Evolutionary conservation across 2,797 vertebrate species (phyloP).

Genomic region (Malacoctenus gilli): DNA sequence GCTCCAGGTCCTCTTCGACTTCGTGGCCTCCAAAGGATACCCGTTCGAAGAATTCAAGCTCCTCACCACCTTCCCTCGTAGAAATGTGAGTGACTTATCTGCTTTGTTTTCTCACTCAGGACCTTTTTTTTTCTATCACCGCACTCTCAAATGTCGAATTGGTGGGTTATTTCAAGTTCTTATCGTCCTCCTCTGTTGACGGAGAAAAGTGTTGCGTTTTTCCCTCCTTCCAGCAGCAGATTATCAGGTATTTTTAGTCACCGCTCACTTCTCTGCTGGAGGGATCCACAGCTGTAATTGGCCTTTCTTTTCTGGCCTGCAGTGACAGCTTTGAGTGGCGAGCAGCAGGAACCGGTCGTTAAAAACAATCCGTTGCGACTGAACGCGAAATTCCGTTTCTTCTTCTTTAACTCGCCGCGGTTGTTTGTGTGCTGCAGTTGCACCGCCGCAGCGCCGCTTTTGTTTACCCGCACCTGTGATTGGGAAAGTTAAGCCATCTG

Average conservation of each 20-base stretch:
- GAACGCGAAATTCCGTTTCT: slow-evolving; percentile 15
- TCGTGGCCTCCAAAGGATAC: slow-evolving; percentile 97
- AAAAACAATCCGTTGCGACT: slow-evolving; percentile 24
- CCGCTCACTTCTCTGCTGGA: slow-evolving; percentile 72
- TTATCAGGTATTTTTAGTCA: slow-evolving; percentile 31
- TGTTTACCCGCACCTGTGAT: slow-evolving; percentile 57
- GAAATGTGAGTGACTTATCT: slow-evolving; percentile 89
- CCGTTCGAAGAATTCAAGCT: slow-evolving; percentile 97
- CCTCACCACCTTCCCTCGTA: slow-evolving; percentile 98
- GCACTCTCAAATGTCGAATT: too few relatives aligned
- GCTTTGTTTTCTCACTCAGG: too few relatives aligned
- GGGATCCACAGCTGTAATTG: slow-evolving; percentile 63
- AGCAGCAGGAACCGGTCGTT: slow-evolving; percentile 26
- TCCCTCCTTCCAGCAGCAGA: slow-evolving; percentile 31
- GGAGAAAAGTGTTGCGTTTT: slow-evolving; percentile 25
- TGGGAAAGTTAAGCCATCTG: slow-evolving; percentile 46
- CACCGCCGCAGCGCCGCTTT: slow-evolving; percentile 48
- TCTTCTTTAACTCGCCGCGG: slow-evolving; percentile 1
- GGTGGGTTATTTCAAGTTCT: too few relatives aligned
- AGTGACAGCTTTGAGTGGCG: slow-evolving; percentile 11
- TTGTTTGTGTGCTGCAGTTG: slow-evolving; percentile 37
- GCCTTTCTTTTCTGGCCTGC: slow-evolving; percentile 35
- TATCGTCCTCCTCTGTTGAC: too few relatives aligned
- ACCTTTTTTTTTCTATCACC: too few relatives aligned
- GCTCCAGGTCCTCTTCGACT: slow-evolving; percentile 97